Evolutionary conservation across 2,888 invertebrate genomes (phyloP), one percentile per base, ranked within the genome.

Genomic region (Seladonia tumulorum): DNA sequence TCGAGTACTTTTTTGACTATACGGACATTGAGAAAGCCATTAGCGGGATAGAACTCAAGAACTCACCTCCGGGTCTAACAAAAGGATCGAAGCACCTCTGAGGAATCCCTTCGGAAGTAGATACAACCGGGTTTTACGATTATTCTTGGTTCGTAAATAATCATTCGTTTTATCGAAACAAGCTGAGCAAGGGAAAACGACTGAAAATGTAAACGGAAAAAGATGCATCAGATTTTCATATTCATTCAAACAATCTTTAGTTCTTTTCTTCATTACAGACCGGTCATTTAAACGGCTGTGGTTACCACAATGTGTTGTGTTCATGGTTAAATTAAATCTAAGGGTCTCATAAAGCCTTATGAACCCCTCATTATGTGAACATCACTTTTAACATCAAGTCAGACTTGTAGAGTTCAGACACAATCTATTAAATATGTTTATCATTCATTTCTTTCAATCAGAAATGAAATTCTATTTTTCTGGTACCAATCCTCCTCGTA

Each of bases 21-120:
- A 63, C 63, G 16, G 63, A 29, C 29, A 63, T 29, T 16, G 63
- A 29, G 63, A 29, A 63, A 63, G 29, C 18, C 63, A 63, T 63
- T 29, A 63, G 63, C 63, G 63, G 63, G 29, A 63, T 63, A 63
- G 63, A 63, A 63, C 63, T 29, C 29, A 29, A 63, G 63, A 63
- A 63, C 63, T 29, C 29, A 29, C 63, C 63, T 63, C 16, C 29
- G 29, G 18, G 29, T 16, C 63, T 63, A 63, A 63, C 63, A 63
- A 63, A 63, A 63, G 63, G 63, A 63, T 29, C 16, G 63, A 63
- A 63, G 29, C 63, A 63, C 7, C 63, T 63, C 63, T 29, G 63
- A 63, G 63, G 29, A 63, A 29, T 63, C 16, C 8, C 29, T 63
- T 63, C 29, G 63, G 29, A 14, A 25, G 60, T 29, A 25, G 60